Base-by-base conservation (phyloP, 2,888 invertebrate genomes). In the Microctonus brassicae region DNA sequence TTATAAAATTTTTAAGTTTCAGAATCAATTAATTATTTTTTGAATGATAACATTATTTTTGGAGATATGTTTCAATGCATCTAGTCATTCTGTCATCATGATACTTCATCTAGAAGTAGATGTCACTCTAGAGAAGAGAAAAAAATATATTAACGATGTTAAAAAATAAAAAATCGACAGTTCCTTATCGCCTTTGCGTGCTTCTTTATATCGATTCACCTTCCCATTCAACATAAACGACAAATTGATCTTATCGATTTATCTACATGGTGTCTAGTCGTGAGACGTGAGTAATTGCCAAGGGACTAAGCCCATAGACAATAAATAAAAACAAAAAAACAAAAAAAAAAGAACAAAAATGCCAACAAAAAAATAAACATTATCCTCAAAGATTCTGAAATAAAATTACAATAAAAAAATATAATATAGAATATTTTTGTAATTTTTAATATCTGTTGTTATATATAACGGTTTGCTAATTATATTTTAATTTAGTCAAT, bases 211-310 rank as follows among this genome's bases (percentile, higher is more conserved):
- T 47, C 7, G 7, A 47, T 47, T 47, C 17, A 47, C 33, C 22
- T 33, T 36, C 36, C 13, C 34, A 4, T 17, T 20, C 36, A 9
- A 26, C 33, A 47, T 65, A 6, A 6, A 63, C 47, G 47, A 5
- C 7, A 20, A 47, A 62, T 69, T 39, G 62, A 53, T 36, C 69
- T n/a, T 22, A 69, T 69, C 53, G 68, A 68, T 68, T 68, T 61
- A 17, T 53, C n/a, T n/a, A 58, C 26, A 29, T 47, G 17, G 17
- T 39, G 62, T 53, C 29, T 3, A 17, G 47, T 17, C 47, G 17
- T 20, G 39, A 17, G 42, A 69, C 22, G 69, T 63, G 63, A 69
- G 57, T 69, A 63, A 69, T 63, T 55, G 69, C 57, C 69, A 69
- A 3, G 47, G 20, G 55, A 42, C 53, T 39, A 1, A 42, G 20